phyloP scores from a whole-genome alignment of 2,888 invertebrate species.

The Agrochola macilenta region DNA sequence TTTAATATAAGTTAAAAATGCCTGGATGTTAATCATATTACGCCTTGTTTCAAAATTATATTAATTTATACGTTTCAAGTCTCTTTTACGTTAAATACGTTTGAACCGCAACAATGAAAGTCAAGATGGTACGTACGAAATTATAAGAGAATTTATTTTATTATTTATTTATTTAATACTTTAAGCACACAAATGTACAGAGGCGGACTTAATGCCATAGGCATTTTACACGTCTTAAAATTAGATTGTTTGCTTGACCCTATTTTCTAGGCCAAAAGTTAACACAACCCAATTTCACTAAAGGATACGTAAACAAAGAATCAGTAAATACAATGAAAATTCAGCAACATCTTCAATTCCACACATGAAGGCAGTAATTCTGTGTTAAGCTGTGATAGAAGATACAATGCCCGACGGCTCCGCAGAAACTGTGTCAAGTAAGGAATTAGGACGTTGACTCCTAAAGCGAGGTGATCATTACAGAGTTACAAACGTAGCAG shows the following conservation, averaged over 20 bases:
- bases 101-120: not conserved
- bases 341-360: constrained; percentile 24
- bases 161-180: too few relatives aligned
- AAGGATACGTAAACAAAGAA: constrained; percentile 31
- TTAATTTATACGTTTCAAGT: too few relatives aligned
- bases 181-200: too few relatives aligned
- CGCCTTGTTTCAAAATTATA: too few relatives aligned
- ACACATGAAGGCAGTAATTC: constrained; percentile 41
- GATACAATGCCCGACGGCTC: constrained; percentile 40
- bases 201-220: too few relatives aligned
- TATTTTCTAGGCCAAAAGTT: constrained; percentile 22
- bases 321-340: constrained; percentile 25
- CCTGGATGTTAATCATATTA: not conserved
- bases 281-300: constrained; percentile 26
- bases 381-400: constrained; percentile 50
- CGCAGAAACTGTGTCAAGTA: constrained; percentile 53
- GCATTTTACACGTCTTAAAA: too few relatives aligned
- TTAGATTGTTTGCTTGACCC: not conserved
- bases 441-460: constrained; percentile 60
- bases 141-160: not conserved
- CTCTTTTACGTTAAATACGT: too few relatives aligned
- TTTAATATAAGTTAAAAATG: too few relatives aligned
- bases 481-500: constrained; percentile 6
- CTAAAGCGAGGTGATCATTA: constrained; percentile 40
- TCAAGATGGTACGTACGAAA: not conserved